Evolutionary conservation across 2,888 invertebrate species (phyloP).

Genomic region (Drosophila setosimentum): DNA sequence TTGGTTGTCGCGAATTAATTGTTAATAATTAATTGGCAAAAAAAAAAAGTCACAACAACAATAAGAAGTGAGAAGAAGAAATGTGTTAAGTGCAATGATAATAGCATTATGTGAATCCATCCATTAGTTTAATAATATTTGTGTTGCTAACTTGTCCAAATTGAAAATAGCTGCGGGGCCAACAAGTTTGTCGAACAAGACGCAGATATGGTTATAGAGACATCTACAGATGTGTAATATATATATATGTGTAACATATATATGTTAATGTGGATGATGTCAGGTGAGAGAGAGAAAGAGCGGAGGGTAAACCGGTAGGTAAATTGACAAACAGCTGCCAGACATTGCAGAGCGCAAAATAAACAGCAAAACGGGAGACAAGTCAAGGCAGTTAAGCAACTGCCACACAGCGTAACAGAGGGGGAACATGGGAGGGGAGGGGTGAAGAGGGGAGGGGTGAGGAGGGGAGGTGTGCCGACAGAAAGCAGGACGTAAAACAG

Average conservation of each 20-base stretch:
- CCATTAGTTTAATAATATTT: slow-evolving; percentile 73
- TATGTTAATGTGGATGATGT: neutral
- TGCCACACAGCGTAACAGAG: slow-evolving; percentile 8
- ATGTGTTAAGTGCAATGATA: slow-evolving; percentile 1
- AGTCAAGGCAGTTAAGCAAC: slow-evolving; percentile 53
- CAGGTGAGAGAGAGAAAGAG: neutral
- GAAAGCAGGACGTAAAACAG: slow-evolving; percentile 16
- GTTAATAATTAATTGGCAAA: slow-evolving; percentile 13
- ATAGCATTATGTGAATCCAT: slow-evolving; percentile 21
- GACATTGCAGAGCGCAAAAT: slow-evolving; percentile 58
- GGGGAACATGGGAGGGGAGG: neutral
- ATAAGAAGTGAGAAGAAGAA: neutral
- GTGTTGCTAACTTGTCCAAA: slow-evolving; percentile 65
- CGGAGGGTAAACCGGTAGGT: slow-evolving; percentile 32
- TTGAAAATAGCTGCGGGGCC: slow-evolving; percentile 56
- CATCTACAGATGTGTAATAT: neutral
- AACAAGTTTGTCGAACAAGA: slow-evolving; percentile 4
- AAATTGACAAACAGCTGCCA: slow-evolving; percentile 60
- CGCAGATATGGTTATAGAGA: neutral
- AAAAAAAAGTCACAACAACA: neutral
- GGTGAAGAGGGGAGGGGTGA: too few relatives aligned
- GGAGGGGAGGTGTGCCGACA: neutral
- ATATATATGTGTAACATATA: neutral
- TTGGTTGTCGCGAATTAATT: slow-evolving; percentile 20
- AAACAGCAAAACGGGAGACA: slow-evolving; percentile 62